Evolutionary conservation across 2,113 vertebrate genomes (phyloP).

Genomic region (Blennius ocellaris): DNA sequence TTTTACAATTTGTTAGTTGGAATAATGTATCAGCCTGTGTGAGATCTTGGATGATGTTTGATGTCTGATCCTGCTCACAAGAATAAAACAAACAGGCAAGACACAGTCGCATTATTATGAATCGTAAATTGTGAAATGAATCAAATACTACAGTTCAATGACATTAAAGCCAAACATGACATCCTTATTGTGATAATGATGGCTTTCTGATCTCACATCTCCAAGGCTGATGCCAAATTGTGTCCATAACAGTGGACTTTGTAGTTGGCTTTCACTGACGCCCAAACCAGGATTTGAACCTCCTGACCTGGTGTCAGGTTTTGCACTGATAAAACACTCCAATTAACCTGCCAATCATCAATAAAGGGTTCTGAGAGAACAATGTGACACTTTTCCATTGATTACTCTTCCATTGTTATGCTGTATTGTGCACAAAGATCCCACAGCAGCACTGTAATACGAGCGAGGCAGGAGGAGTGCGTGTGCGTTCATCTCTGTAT

Average conservation of each 20-base stretch:
- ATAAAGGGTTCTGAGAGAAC: constrained; percentile 61
- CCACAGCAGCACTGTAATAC: constrained; percentile 64
- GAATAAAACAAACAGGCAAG: no score
- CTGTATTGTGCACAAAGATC: constrained; percentile 58
- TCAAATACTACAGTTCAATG: no score
- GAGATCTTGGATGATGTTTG: constrained; percentile 3
- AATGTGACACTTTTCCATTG: constrained; percentile 64
- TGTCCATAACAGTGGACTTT: constrained; percentile 28
- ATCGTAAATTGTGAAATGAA: no score
- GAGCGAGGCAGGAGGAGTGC: constrained; percentile 26
- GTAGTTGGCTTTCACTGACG: neutral
- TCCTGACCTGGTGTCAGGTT: constrained; percentile 53
- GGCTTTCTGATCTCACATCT: constrained; percentile 28
- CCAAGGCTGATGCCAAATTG: constrained; percentile 32
- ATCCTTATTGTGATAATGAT: no score
- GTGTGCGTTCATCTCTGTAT: constrained; percentile 20
- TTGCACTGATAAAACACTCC: constrained; percentile 52
- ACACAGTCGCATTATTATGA: no score
- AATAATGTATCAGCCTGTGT: neutral
- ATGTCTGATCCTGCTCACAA: no score
- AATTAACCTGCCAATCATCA: constrained; percentile 49
- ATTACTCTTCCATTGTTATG: constrained; percentile 53
- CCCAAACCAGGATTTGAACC: constrained; percentile 15
- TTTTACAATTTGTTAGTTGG: neutral
- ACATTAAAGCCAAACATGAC: no score